These are phyloP conservation scores for Pristionchus maxplancki DNA, from an alignment of 2,888 invertebrate genomes.

Conservation along the genomic window DNA sequence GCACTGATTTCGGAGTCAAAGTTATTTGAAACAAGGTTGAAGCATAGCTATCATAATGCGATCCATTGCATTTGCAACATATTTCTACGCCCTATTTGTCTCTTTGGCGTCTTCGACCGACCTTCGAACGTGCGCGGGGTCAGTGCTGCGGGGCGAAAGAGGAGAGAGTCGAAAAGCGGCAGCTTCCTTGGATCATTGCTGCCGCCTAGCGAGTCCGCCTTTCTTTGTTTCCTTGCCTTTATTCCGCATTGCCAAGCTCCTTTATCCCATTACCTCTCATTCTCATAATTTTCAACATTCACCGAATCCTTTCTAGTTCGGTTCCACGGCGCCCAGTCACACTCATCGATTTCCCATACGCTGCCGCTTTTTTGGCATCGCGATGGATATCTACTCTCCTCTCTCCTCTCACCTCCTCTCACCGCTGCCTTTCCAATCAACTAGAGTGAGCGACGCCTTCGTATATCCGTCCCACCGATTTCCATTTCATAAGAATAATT, in stretches of 20 bases:
- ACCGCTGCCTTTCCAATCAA: background rate
- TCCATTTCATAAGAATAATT: constrained; percentile 32
- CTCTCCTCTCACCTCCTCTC: background rate
- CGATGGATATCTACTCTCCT: background rate
- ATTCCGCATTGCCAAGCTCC: background rate
- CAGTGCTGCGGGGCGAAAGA: background rate
- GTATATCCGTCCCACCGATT: background rate
- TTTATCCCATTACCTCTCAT: background rate
- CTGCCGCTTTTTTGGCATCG: background rate
- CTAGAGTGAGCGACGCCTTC: background rate
- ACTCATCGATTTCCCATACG: background rate
- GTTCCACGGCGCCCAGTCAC: background rate
- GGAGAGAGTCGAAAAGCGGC: background rate
- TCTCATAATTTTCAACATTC: background rate
- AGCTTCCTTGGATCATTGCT: background rate
- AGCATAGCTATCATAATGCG: too few relatives aligned
- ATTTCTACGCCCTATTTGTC: background rate
- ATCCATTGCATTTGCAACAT: too few relatives aligned
- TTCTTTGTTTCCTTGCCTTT: background rate
- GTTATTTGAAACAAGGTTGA: too few relatives aligned
- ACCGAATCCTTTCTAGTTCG: background rate
- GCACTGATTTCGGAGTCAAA: too few relatives aligned
- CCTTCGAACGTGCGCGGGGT: background rate
- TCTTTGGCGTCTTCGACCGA: background rate
- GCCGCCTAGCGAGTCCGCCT: background rate